A percentile compares a stretch with the other conserved stretches of the same genome.
Conservation (phyloP, 2,888 invertebrate species). For the Euspilapteryx auroguttella region DNA sequence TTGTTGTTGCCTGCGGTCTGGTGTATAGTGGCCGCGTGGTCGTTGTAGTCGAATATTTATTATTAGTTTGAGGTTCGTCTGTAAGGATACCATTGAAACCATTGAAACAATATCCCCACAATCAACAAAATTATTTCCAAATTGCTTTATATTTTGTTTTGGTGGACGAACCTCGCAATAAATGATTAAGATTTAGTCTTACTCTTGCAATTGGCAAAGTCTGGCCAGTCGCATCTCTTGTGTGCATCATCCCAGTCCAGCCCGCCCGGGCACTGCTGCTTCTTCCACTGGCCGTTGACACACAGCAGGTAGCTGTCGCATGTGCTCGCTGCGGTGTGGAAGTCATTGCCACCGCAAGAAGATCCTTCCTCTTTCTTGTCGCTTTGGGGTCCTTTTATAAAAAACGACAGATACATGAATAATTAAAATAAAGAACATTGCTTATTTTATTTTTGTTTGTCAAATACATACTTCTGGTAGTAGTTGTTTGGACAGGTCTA, state of each 20-base stretch:
- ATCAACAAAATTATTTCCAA: no score
- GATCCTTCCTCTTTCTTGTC: slow-evolving; percentile 18
- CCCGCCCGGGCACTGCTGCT: slow-evolving; percentile 76
- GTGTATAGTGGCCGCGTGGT: no score
- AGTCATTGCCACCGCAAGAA: slow-evolving; percentile 19
- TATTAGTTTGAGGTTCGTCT: no score
- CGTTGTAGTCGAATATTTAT: no score
- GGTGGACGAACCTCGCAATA: no score
- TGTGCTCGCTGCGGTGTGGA: slow-evolving; percentile 61
- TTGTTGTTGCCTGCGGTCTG: no score
- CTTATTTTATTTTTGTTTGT: no score
- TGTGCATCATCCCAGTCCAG: slow-evolving; percentile 77
- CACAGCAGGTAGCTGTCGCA: slow-evolving; percentile 79
- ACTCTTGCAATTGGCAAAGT: slow-evolving; percentile 69
- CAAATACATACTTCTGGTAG: slow-evolving; percentile 11
- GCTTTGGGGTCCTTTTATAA: slow-evolving; percentile 12
- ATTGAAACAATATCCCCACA: no score
- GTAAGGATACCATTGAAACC: no score
- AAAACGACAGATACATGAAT: background rate
- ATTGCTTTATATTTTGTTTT: no score
- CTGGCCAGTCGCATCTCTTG: slow-evolving; percentile 80
- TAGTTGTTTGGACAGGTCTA: slow-evolving; percentile 18
- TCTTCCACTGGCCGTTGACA: slow-evolving; percentile 68
- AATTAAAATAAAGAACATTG: slow-evolving; percentile 1
- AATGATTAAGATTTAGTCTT: no score